These are phyloP conservation scores for Molossus molossus DNA, from an alignment of 2,797 vertebrate species.

Conservation along the genomic window DNA sequence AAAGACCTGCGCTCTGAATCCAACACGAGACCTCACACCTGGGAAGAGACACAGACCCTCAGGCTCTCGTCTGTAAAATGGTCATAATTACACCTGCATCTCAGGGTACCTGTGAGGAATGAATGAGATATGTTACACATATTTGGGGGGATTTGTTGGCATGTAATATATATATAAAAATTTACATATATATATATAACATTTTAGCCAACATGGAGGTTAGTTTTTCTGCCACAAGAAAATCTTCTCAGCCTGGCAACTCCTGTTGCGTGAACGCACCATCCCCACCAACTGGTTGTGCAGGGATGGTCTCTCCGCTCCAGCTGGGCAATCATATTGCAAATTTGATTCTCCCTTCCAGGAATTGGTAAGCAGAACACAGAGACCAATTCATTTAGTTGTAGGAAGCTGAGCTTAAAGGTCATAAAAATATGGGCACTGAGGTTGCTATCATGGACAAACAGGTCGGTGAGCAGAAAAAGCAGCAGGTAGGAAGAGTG, in stretches of 20 bases:
- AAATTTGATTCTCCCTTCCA: neutral
- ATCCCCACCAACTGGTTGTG: neutral
- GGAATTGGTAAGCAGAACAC: neutral
- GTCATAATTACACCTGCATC: neutral
- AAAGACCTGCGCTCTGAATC: neutral
- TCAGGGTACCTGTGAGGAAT: neutral
- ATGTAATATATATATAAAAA: neutral
- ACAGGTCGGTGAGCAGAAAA: neutral
- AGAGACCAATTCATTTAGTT: constrained; percentile 24
- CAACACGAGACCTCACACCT: neutral
- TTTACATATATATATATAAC: neutral
- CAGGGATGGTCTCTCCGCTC: neutral
- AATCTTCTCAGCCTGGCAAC: neutral
- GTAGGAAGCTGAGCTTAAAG: constrained; percentile 24
- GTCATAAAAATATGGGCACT: neutral
- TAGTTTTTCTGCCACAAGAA: neutral
- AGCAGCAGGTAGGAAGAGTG: neutral
- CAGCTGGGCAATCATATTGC: neutral
- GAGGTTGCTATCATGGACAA: neutral
- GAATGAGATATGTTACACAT: neutral
- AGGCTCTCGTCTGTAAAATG: neutral
- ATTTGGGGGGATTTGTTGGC: neutral
- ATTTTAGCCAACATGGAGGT: neutral
- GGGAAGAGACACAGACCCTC: neutral
- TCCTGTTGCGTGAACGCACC: neutral